Conservation (phyloP, 2,888 invertebrate genomes). For the Portevinia maculata region DNA sequence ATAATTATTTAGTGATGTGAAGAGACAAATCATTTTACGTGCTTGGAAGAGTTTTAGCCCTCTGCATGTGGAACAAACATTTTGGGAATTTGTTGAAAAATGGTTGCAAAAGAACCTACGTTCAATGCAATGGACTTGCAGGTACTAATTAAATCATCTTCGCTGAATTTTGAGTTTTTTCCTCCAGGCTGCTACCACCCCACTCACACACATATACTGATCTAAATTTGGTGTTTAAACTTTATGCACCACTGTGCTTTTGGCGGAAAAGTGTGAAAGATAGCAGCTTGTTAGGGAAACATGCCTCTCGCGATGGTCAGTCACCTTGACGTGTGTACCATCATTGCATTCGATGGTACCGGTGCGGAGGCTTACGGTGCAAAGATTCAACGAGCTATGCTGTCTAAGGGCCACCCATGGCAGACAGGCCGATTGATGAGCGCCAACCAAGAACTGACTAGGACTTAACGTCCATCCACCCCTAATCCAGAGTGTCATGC, state of each 20-base stretch:
- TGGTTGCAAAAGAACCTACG: slow-evolving; percentile 28
- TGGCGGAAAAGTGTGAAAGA: not conserved
- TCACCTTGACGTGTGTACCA: too few species aligned
- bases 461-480: too few species aligned
- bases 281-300: slow-evolving; percentile 1
- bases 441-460: too few species aligned
- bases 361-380: too few species aligned
- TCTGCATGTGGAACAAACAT: slow-evolving; percentile 60
- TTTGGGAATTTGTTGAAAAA: slow-evolving; percentile 62
- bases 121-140: slow-evolving; percentile 4
- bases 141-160: slow-evolving; percentile 65
- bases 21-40: slow-evolving; percentile 54
- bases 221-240: slow-evolving; percentile 33
- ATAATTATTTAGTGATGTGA: slow-evolving; percentile 64
- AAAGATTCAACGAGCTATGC: too few species aligned
- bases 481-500: too few species aligned
- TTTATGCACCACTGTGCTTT: slow-evolving; percentile 10
- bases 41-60: not conserved
- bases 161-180: slow-evolving; percentile 34
- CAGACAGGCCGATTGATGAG: too few species aligned
- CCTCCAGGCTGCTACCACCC: not conserved
- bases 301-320: too few species aligned
- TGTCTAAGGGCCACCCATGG: too few species aligned
- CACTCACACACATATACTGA: not conserved
- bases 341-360: too few species aligned